Evolutionary conservation across 2,888 invertebrate species (phyloP), one percentile per base, ranked within the genome.

Genomic region (Spodoptera littoralis): DNA sequence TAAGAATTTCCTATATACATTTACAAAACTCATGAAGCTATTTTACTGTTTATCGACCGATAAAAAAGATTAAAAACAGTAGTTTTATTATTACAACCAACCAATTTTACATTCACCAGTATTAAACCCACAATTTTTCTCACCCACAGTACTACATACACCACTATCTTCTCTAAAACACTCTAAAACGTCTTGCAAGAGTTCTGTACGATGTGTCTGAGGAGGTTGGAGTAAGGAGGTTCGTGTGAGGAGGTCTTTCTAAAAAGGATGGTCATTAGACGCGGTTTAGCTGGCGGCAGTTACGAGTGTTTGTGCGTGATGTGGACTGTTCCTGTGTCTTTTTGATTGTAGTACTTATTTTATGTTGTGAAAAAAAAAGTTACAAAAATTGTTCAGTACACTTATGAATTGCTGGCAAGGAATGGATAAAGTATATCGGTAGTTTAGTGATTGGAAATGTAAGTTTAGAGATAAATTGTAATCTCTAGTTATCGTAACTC

Each of bases 231-330:
- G 13, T 48, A 54, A 52, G 60, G 67, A 65, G 65, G 63, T 59
- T 57, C 62, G 43, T 68, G 22, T 30, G 50, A 57, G 50, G 27
- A 66, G 55, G 50, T 64, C 64, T 61, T 52, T 58, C 44, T 68
- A 69, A 77, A 27, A 71, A 68, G 67, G 71, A 59, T 13, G 77
- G 77, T 77, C 80, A 79, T 79, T 79, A 79, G 70, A 63, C 44
- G 65, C 47, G 66, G 79, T 67, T 67, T 60, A 62, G 65, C 71
- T 65, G 30, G 11, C 57, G 73, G 71, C 71, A 54, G 60, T 69
- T 60, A 27, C 47, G 41, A 73, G 73, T 64, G 69, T 65, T 53
- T 54, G 69, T 73, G 69, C 56, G 56, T 64, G 56, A 52, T 63
- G 13, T 41, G 24, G 51, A 63, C 62, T 67, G 73, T 67, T 70